Conservation (phyloP, 2,797 vertebrate species). For the Labeo calbasu region DNA sequence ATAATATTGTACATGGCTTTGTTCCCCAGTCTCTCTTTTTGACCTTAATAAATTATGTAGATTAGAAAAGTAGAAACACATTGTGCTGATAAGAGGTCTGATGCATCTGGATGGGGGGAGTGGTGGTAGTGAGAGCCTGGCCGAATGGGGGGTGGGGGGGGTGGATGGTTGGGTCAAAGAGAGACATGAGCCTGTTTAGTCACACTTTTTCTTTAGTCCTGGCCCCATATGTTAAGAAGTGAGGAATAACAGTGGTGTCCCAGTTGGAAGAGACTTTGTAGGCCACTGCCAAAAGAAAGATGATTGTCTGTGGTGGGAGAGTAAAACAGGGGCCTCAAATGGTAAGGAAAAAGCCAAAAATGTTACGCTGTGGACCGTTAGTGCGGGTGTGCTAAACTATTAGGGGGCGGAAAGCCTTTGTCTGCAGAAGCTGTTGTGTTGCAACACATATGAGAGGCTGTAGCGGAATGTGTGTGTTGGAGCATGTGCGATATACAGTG, state of each 20-base stretch:
- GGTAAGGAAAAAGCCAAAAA: conserved; percentile 32
- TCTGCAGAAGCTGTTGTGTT: conserved; percentile 45
- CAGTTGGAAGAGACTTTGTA: conserved; percentile 51
- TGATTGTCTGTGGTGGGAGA: conserved; percentile 51
- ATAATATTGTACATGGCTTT: conserved; percentile 81
- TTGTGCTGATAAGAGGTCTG: conserved; percentile 75
- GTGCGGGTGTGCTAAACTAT: conserved; percentile 44
- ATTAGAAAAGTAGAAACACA: conserved; percentile 83
- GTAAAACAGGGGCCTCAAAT: conserved; percentile 61
- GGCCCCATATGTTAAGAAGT: conserved; percentile 55
- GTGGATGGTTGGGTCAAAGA: not conserved
- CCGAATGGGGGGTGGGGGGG: not conserved
- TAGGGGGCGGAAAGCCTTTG: conserved; percentile 34
- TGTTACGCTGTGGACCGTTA: conserved; percentile 21
- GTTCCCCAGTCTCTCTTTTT: conserved; percentile 74
- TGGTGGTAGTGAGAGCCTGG: conserved; percentile 32
- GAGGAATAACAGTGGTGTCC: conserved; percentile 59
- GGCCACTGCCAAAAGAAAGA: conserved; percentile 54
- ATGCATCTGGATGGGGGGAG: conserved; percentile 45
- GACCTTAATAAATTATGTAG: conserved; percentile 80
- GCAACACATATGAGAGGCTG: conserved; percentile 42
- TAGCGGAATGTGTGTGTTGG: conserved; percentile 51
- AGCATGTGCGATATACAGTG: conserved; percentile 37
- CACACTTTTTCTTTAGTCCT: conserved; percentile 46
- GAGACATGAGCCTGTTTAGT: conserved; percentile 39